These are phyloP conservation scores for Lasiurus borealis DNA, from an alignment of 2,113 vertebrate genomes.

Conservation along the genomic window DNA sequence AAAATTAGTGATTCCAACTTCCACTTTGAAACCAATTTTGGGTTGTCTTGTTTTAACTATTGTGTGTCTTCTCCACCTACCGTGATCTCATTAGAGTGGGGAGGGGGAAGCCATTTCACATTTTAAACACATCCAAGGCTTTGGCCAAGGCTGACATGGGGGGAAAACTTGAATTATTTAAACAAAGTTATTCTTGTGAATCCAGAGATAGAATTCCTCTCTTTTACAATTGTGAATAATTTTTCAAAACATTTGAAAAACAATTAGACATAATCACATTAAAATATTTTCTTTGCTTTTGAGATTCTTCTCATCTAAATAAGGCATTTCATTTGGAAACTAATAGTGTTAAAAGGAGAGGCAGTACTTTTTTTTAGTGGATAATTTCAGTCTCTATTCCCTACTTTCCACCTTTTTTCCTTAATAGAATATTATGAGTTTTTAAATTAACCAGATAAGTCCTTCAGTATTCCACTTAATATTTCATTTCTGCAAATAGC, in stretches of 20 bases:
- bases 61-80: background rate
- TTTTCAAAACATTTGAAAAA: constrained; percentile 58
- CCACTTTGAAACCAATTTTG: background rate
- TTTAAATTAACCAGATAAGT: constrained; percentile 70
- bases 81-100: background rate
- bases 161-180: constrained; percentile 11
- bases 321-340: constrained; percentile 70
- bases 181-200: constrained; percentile 15
- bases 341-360: constrained; percentile 61
- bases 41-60: background rate
- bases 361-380: constrained; percentile 67
- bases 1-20: background rate
- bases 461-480: constrained; percentile 26
- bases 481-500: constrained; percentile 28
- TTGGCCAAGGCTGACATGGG: background rate
- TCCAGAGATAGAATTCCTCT: background rate
- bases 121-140: background rate
- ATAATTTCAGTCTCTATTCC: constrained; percentile 53
- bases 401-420: background rate
- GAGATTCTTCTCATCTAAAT: constrained; percentile 64
- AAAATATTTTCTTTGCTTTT: constrained; percentile 66
- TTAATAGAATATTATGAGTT: constrained; percentile 53
- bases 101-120: background rate
- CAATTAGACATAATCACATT: constrained; percentile 50
- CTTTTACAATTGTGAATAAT: constrained; percentile 17